Evolutionary conservation across 2,113 vertebrate species (phyloP).

Genomic region (Neogobius melanostomus): DNA sequence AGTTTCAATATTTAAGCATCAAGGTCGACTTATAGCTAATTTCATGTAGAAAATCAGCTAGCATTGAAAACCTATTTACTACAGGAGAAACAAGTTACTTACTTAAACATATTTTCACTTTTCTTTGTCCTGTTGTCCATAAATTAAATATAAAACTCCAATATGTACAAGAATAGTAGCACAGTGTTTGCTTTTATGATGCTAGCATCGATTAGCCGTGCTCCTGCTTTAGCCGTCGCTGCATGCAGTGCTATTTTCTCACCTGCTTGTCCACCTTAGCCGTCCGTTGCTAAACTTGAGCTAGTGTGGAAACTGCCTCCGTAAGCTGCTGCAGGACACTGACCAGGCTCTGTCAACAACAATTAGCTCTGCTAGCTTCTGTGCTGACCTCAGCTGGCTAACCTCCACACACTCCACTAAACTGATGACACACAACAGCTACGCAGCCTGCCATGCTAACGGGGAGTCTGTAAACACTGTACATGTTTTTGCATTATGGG

Average conservation of each 20-base stretch:
- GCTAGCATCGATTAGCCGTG: slow-evolving; percentile 3
- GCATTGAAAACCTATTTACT: too few species aligned
- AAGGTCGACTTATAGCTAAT: too few species aligned
- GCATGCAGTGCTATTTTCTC: background rate
- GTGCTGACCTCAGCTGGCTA: slow-evolving; percentile 56
- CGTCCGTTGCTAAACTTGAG: background rate
- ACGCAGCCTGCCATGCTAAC: background rate
- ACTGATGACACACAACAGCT: slow-evolving; percentile 25
- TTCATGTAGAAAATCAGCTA: too few species aligned
- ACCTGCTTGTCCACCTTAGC: background rate
- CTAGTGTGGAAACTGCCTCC: background rate
- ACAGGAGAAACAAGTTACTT: too few species aligned
- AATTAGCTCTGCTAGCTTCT: slow-evolving; percentile 59
- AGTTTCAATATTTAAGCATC: too few species aligned
- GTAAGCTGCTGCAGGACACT: slow-evolving; percentile 46
- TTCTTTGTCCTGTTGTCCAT: slow-evolving; percentile 13
- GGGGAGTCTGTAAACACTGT: background rate
- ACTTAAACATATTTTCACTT: background rate
- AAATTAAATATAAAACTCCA: slow-evolving; percentile 1
- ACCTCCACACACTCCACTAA: slow-evolving; percentile 40
- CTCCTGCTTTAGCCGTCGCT: background rate
- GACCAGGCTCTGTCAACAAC: slow-evolving; percentile 58
- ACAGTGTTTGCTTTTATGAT: background rate
- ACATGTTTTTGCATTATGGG: too few species aligned
- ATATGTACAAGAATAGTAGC: slow-evolving; percentile 16